Percentiles rank a stretch among this genome's conserved stretches.
These are phyloP conservation scores for Netelia melanura DNA, from an alignment of 2,888 invertebrate genomes.

Conservation along the genomic window DNA sequence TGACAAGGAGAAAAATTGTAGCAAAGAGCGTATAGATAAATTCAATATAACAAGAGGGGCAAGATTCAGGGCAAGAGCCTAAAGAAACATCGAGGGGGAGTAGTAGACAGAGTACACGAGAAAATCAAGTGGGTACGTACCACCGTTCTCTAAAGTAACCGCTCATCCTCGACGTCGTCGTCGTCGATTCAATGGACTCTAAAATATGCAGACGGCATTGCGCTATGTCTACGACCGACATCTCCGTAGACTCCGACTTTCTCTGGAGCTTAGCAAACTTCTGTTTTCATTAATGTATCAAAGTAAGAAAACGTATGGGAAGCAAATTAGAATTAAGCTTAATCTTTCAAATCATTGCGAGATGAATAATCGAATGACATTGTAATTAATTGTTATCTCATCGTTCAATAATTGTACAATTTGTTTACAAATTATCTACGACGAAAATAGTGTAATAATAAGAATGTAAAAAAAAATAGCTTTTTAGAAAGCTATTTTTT, in stretches of 20 bases:
- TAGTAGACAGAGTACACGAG: conserved; percentile 62
- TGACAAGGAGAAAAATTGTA: too few species aligned
- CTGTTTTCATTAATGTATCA: not conserved
- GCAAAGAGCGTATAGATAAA: not conserved
- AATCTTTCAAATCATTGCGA: too few species aligned
- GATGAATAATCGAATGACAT: too few species aligned
- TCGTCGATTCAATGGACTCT: conserved; percentile 71
- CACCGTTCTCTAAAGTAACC: conserved; percentile 7
- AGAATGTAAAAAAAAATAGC: too few species aligned
- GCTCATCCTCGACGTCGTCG: not conserved
- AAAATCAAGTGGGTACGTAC: conserved; percentile 63
- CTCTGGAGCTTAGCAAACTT: not conserved
- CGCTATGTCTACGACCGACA: conserved; percentile 68
- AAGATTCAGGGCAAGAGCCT: conserved; percentile 35
- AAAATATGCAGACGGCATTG: conserved; percentile 74
- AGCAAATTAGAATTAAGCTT: not conserved
- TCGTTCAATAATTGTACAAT: too few species aligned
- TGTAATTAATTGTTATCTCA: too few species aligned
- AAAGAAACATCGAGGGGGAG: conserved; percentile 52
- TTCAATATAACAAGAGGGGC: conserved; percentile 27
- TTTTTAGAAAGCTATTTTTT: too few species aligned
- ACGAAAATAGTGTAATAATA: too few species aligned
- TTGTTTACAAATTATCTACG: too few species aligned
- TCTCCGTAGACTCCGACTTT: conserved; percentile 19
- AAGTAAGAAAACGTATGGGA: not conserved